Evolutionary conservation across 2,888 invertebrate genomes (phyloP).

Genomic region (Coelinius sp.): DNA sequence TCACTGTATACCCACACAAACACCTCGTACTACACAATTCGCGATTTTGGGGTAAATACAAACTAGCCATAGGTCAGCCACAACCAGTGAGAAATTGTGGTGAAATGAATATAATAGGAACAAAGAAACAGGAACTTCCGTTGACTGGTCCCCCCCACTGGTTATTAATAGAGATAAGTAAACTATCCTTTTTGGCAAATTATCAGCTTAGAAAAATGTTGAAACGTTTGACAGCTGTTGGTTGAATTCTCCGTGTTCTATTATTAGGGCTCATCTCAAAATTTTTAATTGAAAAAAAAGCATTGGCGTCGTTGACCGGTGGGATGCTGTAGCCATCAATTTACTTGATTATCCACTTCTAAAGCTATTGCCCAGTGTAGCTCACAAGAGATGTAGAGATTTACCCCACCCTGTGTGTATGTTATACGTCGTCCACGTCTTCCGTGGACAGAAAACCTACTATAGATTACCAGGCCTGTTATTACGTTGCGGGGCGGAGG

Average conservation of each 20-base stretch:
- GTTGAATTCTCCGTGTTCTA: constrained; percentile 49
- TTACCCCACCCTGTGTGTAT: constrained; percentile 32
- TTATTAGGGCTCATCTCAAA: constrained; percentile 28
- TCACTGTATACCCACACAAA: background rate
- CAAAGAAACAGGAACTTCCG: constrained; percentile 28
- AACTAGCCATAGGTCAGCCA: background rate
- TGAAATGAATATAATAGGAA: constrained; percentile 10
- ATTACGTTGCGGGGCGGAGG: constrained; percentile 66
- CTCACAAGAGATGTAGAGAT: constrained; percentile 27
- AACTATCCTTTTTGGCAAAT: background rate
- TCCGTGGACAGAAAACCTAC: constrained; percentile 68
- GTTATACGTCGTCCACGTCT: constrained; percentile 34
- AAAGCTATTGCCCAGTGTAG: constrained; percentile 8
- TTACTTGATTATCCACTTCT: constrained; percentile 61
- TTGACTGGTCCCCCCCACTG: constrained; percentile 19
- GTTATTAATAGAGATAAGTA: constrained; percentile 15
- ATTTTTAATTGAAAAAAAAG: constrained; percentile 65
- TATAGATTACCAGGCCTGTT: constrained; percentile 70
- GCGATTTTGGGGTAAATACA: background rate
- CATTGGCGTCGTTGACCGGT: constrained; percentile 40
- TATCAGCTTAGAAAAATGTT: constrained; percentile 17
- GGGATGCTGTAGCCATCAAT: constrained; percentile 61
- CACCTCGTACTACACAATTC: constrained; percentile 26
- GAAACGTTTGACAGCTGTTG: constrained; percentile 63
- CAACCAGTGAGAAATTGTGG: background rate